phyloP scores from a whole-genome alignment of 2,888 invertebrate genomes.

The Eupithecia vulgata region DNA sequence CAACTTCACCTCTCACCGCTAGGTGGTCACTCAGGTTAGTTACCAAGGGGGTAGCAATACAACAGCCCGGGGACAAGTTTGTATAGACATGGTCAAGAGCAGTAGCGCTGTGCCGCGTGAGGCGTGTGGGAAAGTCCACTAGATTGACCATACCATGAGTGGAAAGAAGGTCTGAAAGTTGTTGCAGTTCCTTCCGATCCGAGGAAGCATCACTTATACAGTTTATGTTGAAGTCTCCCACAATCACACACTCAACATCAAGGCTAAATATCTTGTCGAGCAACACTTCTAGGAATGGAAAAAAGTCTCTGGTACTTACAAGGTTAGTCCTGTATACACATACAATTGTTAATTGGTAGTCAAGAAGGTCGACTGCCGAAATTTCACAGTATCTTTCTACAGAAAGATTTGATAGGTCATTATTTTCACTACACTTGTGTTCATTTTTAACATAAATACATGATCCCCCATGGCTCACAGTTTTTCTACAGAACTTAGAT shows the following conservation, averaged over 20 bases:
- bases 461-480: slow-evolving; percentile 19
- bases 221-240: neutral
- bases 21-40: too few relatives aligned
- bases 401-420: neutral
- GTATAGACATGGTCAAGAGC: too few relatives aligned
- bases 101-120: too few relatives aligned
- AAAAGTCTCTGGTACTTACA: slow-evolving; percentile 13
- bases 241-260: slow-evolving; percentile 11
- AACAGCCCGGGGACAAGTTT: too few relatives aligned
- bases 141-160: too few relatives aligned
- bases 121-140: too few relatives aligned
- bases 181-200: too few relatives aligned
- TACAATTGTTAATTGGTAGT: slow-evolving; percentile 14
- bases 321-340: slow-evolving; percentile 27
- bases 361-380: slow-evolving; percentile 6
- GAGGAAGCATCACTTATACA: neutral
- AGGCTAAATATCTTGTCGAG: slow-evolving; percentile 21
- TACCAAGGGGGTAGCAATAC: too few relatives aligned
- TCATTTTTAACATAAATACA: slow-evolving; percentile 14
- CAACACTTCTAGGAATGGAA: slow-evolving; percentile 20
- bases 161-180: too few relatives aligned
- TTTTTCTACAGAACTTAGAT: slow-evolving; percentile 18
- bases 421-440: slow-evolving; percentile 14
- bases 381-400: slow-evolving; percentile 20
- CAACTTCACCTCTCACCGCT: too few relatives aligned